These are phyloP conservation scores for Calameuta pallipes DNA, from an alignment of 2,888 invertebrate genomes.

Conservation along the genomic window DNA sequence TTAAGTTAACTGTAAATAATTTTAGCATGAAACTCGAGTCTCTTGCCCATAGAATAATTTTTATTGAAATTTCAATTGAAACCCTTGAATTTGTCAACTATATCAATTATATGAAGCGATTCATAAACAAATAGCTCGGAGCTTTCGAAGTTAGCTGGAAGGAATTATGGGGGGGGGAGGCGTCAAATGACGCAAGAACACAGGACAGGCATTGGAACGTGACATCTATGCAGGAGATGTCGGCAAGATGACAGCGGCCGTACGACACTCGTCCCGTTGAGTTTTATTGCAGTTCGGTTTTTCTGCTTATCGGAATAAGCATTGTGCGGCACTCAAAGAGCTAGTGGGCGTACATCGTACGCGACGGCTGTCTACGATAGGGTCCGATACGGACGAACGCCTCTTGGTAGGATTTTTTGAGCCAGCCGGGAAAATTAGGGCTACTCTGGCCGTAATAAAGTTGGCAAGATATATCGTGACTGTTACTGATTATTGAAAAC, in stretches of 20 bases:
- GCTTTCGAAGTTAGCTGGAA: slow-evolving; percentile 26
- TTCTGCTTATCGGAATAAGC: background rate
- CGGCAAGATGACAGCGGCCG: slow-evolving; percentile 55
- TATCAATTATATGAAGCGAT: background rate
- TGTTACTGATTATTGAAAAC: background rate
- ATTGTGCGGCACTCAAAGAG: background rate
- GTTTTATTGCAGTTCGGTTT: background rate
- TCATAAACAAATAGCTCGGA: background rate
- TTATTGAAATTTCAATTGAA: too few relatives aligned
- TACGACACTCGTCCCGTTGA: slow-evolving; percentile 38
- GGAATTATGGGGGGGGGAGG: slow-evolving; percentile 14
- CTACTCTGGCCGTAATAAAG: background rate
- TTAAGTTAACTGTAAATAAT: background rate
- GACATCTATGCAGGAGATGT: slow-evolving; percentile 38
- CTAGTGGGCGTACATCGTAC: background rate
- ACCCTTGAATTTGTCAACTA: background rate
- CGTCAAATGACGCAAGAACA: slow-evolving; percentile 11
- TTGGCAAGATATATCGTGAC: background rate
- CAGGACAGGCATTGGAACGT: slow-evolving; percentile 1
- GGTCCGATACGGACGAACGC: background rate
- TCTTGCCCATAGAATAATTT: background rate
- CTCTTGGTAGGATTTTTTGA: background rate
- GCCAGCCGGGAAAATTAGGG: background rate
- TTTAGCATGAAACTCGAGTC: background rate
- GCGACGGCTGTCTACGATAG: background rate